Evolutionary conservation across 1,140 invertebrate genomes (phyloP), one percentile per base, ranked within the genome.

Genomic region (Pararge aegeria): DNA sequence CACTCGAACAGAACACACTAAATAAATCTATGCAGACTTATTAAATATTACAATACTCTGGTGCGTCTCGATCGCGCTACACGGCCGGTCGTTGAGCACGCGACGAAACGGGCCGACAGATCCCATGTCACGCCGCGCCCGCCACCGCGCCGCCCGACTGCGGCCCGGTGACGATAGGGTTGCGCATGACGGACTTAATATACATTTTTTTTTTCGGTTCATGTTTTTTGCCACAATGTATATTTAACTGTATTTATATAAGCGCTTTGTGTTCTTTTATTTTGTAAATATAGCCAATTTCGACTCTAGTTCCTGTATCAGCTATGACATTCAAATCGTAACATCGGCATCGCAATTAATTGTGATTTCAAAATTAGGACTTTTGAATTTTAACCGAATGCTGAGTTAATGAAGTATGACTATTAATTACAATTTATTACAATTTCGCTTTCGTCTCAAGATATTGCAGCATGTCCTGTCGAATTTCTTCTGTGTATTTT

Each of bases 261-360:
- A 83, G 77, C 37, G 75, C 77, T 83, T 82, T 73, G 76, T 87
- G 82, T 85, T 87, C 82, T 82, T 87, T 72, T 83, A 75, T 75
- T 49, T 75, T 83, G 72, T 80, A 75, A 78, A 83, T 82, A 68
- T 81, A 76, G n/a, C 61, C 68, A 20, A 57, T 53, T 48, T 38
- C 30, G 30, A 52, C 46, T 58, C n/a, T n/a, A n/a, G n/a, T n/a
- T n/a, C n/a, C n/a, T n/a, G n/a, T n/a, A n/a, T n/a, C n/a, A n/a
- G n/a, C n/a, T n/a, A n/a, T n/a, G n/a, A n/a, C n/a, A n/a, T n/a
- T n/a, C n/a, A n/a, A n/a, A n/a, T n/a, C n/a, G n/a, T n/a, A n/a
- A n/a, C n/a, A n/a, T n/a, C n/a, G n/a, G n/a, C n/a, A n/a, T n/a
- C n/a, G n/a, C n/a, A n/a, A n/a, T n/a, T n/a, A n/a, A n/a, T n/a